Evolutionary conservation across 2,888 invertebrate genomes (phyloP).

Genomic region (Drosophila birchii): DNA sequence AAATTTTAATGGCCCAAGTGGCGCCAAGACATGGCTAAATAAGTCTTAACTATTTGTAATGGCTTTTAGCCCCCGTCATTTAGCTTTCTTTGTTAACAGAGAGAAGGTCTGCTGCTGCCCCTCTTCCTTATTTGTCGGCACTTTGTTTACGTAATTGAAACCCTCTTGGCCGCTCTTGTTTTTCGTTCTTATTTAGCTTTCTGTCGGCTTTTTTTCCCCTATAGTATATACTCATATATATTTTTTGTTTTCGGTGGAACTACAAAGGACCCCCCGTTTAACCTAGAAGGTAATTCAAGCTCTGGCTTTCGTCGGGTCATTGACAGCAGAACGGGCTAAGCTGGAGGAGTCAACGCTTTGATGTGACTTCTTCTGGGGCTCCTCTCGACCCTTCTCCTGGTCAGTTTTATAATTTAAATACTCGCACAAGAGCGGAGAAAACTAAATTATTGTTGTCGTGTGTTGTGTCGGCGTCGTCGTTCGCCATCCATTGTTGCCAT

Average conservation of each 20-base stretch:
- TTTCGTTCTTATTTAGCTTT: constrained; percentile 21
- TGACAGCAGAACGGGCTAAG: constrained; percentile 54
- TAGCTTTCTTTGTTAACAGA: constrained; percentile 18
- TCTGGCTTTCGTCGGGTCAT: constrained; percentile 56
- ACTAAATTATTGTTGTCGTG: constrained; percentile 41
- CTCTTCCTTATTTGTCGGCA: constrained; percentile 34
- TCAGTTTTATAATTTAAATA: constrained; percentile 76
- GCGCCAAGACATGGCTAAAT: constrained; percentile 59
- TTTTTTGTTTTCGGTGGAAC: constrained; percentile 61
- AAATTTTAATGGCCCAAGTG: constrained; percentile 66
- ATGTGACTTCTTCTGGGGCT: constrained; percentile 52
- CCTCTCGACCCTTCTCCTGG: constrained; percentile 12
- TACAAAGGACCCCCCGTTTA: constrained; percentile 62
- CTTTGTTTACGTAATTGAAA: constrained; percentile 70
- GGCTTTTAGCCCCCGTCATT: constrained; percentile 3
- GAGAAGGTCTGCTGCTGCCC: background rate
- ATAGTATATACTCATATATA: background rate
- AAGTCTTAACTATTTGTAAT: constrained; percentile 33
- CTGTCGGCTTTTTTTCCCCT: background rate
- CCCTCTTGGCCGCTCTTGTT: constrained; percentile 51
- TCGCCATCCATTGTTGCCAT: constrained; percentile 30
- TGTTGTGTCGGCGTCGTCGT: background rate
- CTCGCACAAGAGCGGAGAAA: constrained; percentile 49
- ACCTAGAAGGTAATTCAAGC: constrained; percentile 70
- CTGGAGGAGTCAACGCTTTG: constrained; percentile 60